Evolutionary conservation across 92 coral and sea anemone genomes (phyloP).

Genomic region (Micromussa lordhowensis): DNA sequence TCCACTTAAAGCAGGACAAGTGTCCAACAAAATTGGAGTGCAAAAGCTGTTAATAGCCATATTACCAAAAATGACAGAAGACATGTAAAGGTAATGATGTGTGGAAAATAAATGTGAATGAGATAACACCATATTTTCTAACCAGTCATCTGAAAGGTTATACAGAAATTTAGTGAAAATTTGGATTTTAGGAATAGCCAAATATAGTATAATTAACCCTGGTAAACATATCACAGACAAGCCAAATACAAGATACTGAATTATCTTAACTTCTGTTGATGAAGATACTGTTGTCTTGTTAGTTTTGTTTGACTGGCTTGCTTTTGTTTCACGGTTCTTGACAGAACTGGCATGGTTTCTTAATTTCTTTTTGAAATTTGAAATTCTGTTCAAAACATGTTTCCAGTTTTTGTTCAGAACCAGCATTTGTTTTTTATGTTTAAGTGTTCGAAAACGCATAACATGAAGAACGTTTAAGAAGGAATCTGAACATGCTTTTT

Average conservation of each 20-base stretch:
- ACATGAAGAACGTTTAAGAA: neutral
- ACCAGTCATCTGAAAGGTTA: conserved; percentile 4
- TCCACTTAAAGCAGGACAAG: neutral
- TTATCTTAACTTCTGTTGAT: neutral
- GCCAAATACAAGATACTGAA: neutral
- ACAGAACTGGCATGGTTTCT: neutral
- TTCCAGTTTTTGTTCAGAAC: neutral
- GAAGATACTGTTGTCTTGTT: neutral
- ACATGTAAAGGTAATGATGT: conserved; percentile 13
- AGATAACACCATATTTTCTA: neutral
- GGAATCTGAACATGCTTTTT: neutral
- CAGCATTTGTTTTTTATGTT: conserved; percentile 8
- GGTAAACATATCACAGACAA: conserved; percentile 4
- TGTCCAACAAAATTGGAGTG: conserved; percentile 7
- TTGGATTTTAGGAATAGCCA: conserved; percentile 17
- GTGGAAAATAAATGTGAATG: neutral
- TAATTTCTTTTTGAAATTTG: neutral
- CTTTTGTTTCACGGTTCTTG: neutral
- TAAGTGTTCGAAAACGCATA: conserved; percentile 11
- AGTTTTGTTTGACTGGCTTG: neutral
- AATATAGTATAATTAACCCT: neutral
- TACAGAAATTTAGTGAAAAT: conserved; percentile 13
- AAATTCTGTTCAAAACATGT: neutral
- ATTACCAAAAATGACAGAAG: conserved; percentile 22
- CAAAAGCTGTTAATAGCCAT: conserved; percentile 11